Conservation (phyloP, 92 coral and sea anemone genomes). For the Zoanthus solanderi region DNA sequence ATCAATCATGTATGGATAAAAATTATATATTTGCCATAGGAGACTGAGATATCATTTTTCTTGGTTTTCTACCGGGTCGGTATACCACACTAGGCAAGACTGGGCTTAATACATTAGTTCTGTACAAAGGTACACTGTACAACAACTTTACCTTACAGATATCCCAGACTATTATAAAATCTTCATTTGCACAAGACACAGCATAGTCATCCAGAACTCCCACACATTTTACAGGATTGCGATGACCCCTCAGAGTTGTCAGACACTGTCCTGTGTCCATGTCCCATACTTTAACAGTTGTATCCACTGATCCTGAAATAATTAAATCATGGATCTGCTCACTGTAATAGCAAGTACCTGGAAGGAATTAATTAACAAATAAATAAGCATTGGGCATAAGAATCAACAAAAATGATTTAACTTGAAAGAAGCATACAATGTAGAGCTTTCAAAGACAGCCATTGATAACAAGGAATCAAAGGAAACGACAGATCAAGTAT, state of each 20-base stretch:
- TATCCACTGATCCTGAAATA: constrained; percentile 83
- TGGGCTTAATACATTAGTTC: too few relatives aligned
- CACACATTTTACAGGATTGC: constrained; percentile 71
- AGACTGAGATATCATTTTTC: too few relatives aligned
- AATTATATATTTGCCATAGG: too few relatives aligned
- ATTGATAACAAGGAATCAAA: too few relatives aligned
- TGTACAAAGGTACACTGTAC: too few relatives aligned
- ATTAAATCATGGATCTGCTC: constrained; percentile 78
- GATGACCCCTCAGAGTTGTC: constrained; percentile 69
- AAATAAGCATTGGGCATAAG: not conserved
- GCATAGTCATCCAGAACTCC: constrained; percentile 62
- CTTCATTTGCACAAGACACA: constrained; percentile 77
- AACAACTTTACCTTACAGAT: constrained; percentile 49
- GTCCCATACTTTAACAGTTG: constrained; percentile 82
- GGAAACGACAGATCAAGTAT: too few relatives aligned
- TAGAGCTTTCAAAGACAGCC: too few relatives aligned
- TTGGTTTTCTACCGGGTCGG: too few relatives aligned
- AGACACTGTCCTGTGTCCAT: constrained; percentile 62
- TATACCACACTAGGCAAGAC: too few relatives aligned
- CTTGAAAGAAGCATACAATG: too few relatives aligned
- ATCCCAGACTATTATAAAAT: constrained; percentile 78
- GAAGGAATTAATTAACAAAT: not conserved
- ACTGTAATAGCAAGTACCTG: constrained; percentile 53
- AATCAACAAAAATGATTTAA: too few relatives aligned
- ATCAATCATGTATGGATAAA: too few relatives aligned